phyloP scores from a whole-genome alignment of 2,888 invertebrate genomes.

The Ormyrus nitidulus region DNA sequence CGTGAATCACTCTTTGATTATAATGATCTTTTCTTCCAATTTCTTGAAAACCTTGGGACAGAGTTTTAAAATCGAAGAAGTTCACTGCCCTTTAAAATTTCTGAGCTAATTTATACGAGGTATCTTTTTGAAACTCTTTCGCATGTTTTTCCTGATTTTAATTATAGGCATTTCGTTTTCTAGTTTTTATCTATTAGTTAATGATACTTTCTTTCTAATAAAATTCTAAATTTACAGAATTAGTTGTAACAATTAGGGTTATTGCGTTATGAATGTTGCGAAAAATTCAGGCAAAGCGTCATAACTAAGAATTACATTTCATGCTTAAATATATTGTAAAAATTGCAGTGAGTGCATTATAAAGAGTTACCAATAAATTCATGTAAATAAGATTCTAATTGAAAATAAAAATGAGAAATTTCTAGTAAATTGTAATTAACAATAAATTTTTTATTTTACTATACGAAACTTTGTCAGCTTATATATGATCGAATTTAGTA shows the following conservation, averaged over 20 bases:
- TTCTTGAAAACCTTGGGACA: conserved; percentile 38
- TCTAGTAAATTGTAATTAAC: background rate
- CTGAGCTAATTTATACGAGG: conserved; percentile 50
- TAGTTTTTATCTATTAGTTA: no score
- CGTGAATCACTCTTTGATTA: conserved; percentile 8
- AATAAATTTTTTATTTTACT: conserved; percentile 20
- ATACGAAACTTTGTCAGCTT: background rate
- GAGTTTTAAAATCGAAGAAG: conserved; percentile 55
- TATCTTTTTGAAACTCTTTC: no score
- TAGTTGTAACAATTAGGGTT: no score
- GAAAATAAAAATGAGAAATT: background rate
- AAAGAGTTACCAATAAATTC: conserved; percentile 1
- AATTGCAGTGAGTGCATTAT: background rate
- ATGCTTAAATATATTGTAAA: background rate
- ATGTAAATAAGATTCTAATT: conserved; percentile 18
- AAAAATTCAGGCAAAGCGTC: background rate
- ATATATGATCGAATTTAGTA: background rate
- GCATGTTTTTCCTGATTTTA: background rate
- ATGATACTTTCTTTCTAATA: no score
- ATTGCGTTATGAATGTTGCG: no score
- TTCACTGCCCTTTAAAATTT: conserved; percentile 58
- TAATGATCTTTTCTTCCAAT: background rate
- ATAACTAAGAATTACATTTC: background rate
- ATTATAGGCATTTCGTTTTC: no score
- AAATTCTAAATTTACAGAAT: no score